Base-by-base conservation (phyloP, 1,140 invertebrate genomes). In the Ceratina calcarata region DNA sequence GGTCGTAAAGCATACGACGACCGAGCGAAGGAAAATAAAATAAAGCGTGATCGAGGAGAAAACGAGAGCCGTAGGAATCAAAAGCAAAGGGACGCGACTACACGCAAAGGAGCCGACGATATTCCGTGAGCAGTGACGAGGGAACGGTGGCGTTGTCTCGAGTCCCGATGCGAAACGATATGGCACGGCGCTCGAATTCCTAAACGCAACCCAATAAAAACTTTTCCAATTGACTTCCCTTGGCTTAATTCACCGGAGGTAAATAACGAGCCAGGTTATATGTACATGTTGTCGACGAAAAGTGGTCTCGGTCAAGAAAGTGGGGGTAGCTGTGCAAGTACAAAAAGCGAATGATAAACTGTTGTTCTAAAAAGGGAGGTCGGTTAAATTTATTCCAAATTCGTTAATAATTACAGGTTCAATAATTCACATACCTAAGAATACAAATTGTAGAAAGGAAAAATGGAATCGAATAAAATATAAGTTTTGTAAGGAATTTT, bases 221-320 rank as follows among this genome's bases (percentile, higher is more conserved):
- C 88, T 89, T 89, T 89, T 89, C 87, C 88, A 89, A 89, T 89
- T 86, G 88, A 88, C 88, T 88, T 89, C 78, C 85, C 78, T 70
- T 24, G 60, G 81, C 82, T 89, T 89, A 89, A 89, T 89, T 89
- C 78, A 87, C 60, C 76, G 82, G 78, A 88, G 85, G 75, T 79
- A 49, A 84, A 74, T 84, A 84, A 78, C 58, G 64, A 78, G 83
- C 68, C 62, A 79, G 84, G 71, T 79, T 85, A 75, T 82, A 86
- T 57, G 72, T n/a, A n/a, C n/a, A 74, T 61, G 69, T 68, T 78
- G 58, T 58, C 68, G 51, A 32, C 32, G n/a, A 81, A 86, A 57
- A 68, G 76, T 61, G 27, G 24, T 58, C 12, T 16, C 45, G 49
- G 3, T 2, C 1, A 45, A 55, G 27, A 15, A 16, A 0, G n/a